A percentile compares a stretch with the other conserved stretches of the same genome.
These are phyloP conservation scores for Horisme vitalbata DNA, from an alignment of 2,888 invertebrate species.

Conservation along the genomic window DNA sequence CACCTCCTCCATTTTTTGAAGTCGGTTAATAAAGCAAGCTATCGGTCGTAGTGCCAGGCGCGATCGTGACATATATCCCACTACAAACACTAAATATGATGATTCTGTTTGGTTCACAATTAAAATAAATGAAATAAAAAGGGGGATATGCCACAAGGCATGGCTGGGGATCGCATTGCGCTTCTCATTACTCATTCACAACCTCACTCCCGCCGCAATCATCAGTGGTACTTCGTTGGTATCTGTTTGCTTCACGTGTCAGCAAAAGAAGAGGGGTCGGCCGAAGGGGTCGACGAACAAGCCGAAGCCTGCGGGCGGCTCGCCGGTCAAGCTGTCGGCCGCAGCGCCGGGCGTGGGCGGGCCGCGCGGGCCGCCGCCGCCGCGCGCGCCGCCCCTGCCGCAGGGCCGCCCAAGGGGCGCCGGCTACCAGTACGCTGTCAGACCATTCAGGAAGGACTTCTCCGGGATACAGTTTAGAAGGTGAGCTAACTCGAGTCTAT, in stretches of 20 bases:
- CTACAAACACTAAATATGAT: too few species aligned
- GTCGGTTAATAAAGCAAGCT: too few species aligned
- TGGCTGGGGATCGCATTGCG: too few species aligned
- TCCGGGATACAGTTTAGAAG: conserved; percentile 78
- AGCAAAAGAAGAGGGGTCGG: conserved; percentile 77
- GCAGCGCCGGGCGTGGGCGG: conserved; percentile 34
- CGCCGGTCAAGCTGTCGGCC: conserved; percentile 29
- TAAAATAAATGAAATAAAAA: too few species aligned
- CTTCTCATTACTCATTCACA: background rate
- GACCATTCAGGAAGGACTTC: conserved; percentile 78
- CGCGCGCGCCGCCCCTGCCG: conserved; percentile 41
- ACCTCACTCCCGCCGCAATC: background rate
- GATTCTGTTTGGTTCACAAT: too few species aligned
- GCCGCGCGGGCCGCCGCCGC: conserved; percentile 38
- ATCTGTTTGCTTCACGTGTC: conserved; percentile 26
- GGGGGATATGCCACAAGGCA: too few species aligned
- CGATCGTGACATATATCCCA: conserved; percentile 40
- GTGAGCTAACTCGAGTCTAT: conserved; percentile 37
- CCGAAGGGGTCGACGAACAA: conserved; percentile 80
- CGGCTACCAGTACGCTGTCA: conserved; percentile 72
- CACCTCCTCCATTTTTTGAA: too few species aligned
- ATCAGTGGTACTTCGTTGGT: conserved; percentile 20
- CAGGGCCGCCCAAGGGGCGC: conserved; percentile 55
- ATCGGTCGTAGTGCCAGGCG: conserved; percentile 31
- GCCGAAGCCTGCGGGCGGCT: conserved; percentile 56